Evolutionary conservation across 2,797 vertebrate genomes (phyloP), one percentile per base, ranked within the genome.

Genomic region (Lemur catta): DNA sequence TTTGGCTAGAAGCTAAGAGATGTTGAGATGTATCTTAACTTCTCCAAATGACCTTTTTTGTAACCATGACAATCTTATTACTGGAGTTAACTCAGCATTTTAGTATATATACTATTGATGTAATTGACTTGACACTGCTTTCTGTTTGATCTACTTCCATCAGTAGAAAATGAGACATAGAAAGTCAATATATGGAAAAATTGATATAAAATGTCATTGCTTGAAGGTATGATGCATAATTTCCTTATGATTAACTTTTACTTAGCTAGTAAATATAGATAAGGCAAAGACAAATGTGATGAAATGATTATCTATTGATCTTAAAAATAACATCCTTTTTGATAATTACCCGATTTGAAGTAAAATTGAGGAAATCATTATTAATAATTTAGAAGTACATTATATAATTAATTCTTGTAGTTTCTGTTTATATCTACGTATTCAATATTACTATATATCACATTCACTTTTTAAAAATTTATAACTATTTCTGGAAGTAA

Each of bases 201-300:
- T 26, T 94, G 35, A 78, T 43, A 67, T 90, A 78, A 89, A 93
- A 79, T 71, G 1, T 88, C 18, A 67, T 75, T 20, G n/a, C 46
- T 78, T 50, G 61, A 79, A 63, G 6, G 41, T 75, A 75, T 8
- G 48, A 57, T 75, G 4, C 65, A 55, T 81, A 57, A 35, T 93
- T 89, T 92, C 35, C 28, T 87, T 88, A 30, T 52, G 52, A 94
- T 91, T 93, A 89, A 90, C 52, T 90, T 91, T 93, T 48, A 78
- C 57, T 79, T 93, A 75, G 38, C 65, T 95, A 76, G 3, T 90
- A 78, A 93, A 84, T 20, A 88, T 30, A 55, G 41, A 84, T 89
- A 69, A 81, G 38, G 14, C 33, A 65, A 89, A 46, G 28, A 52
- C 7, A 55, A 90, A 74, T 35, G 24, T 52, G 88, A 84, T 90